Evolutionary conservation across 2,113 vertebrate species (phyloP), one percentile per base, ranked within the genome.

Genomic region (Tor tambroides): DNA sequence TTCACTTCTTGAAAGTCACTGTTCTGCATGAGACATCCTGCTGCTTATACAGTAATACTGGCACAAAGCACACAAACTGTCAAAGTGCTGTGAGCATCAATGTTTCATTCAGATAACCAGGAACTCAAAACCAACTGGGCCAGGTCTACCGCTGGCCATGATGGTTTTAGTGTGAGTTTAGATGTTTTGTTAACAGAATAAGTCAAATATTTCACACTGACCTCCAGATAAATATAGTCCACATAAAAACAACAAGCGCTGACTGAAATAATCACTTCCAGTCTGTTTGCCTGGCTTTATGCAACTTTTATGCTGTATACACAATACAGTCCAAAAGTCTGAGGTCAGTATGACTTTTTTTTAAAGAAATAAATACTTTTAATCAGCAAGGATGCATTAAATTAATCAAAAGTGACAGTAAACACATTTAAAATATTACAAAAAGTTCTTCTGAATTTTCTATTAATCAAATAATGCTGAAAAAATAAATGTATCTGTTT

Each of bases 1-100:
- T 65, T 82, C 80, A 19, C 26, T 67, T 65, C 61, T 46, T 63
- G 35, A 74, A 74, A 74, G 71, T 43, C 15, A 82, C 21, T 81
- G 54, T 87, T 83, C 54, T 38, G 32, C 74, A 26, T 0, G 3
- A 77, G 61, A 49, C 41, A 46, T 82, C 41, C 61, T 49, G 41
- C 41, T 65, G 19, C 63, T 69, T n/a, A 28, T 67, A 30, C 43
- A 46, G 74, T 49, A 51, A 67, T 82, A 69, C 17, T 30, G 61
- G 15, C 41, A 59, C 2, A 0, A 7, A 35, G 11, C 11, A 28
- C 41, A 82, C 49, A 23, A 35, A 10, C 56, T 61, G 78, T 41
- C 32, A 80, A 21, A 54, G 26, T 4, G 1, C 26, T 46, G 26
- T 15, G 49, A 17, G 4, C 51, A 19, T 78, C 49, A 35, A 35